Evolutionary conservation across 2,888 invertebrate genomes (phyloP).

Genomic region (Tipula unca): DNA sequence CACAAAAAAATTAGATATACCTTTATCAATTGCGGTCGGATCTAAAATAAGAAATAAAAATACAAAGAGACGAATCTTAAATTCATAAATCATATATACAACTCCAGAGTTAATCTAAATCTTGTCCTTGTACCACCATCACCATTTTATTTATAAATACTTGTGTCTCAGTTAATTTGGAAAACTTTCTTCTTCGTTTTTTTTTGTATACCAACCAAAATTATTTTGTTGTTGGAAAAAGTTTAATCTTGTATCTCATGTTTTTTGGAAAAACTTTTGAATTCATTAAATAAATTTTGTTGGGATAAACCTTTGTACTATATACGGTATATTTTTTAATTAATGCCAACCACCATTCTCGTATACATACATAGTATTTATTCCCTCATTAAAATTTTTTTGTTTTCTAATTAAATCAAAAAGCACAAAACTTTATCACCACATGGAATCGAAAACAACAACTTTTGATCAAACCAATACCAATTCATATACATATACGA

Average conservation of each 20-base stretch:
- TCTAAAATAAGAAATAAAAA: not conserved
- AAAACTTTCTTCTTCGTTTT: not conserved
- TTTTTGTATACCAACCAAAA: not conserved
- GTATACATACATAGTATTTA: not conserved
- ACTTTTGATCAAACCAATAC: not conserved
- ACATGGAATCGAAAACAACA: not conserved
- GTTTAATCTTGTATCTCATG: constrained; percentile 4
- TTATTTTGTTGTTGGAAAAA: not conserved
- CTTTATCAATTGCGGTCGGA: not conserved
- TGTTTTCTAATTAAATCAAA: not conserved
- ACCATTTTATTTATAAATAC: not conserved
- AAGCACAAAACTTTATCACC: not conserved
- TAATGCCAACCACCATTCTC: not conserved
- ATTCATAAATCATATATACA: not conserved
- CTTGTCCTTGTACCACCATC: not conserved
- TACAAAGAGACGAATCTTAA: not conserved
- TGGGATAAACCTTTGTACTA: not conserved
- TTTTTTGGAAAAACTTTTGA: not conserved
- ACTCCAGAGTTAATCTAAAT: not conserved
- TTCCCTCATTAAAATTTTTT: not conserved
- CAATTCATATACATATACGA: not conserved
- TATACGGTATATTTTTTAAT: not conserved
- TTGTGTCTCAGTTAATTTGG: not conserved
- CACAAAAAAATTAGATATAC: not conserved
- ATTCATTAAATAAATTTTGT: not conserved